Percentiles rank a stretch among this genome's conserved stretches.
These are phyloP conservation scores for Neodiprion pinetum DNA, from an alignment of 1,140 invertebrate genomes.

Conservation along the genomic window DNA sequence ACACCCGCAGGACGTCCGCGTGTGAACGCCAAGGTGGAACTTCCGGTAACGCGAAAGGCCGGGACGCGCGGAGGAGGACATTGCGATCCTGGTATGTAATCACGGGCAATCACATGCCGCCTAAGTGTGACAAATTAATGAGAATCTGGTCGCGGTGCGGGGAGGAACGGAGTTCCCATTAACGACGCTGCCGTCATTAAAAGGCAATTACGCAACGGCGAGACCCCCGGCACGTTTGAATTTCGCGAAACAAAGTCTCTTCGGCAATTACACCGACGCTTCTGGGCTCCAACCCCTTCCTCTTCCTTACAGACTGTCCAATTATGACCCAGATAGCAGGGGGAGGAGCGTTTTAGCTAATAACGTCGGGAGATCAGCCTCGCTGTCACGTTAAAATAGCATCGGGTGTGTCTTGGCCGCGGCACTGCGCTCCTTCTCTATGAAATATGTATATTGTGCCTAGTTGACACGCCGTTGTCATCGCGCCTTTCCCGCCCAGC, in stretches of 20 bases:
- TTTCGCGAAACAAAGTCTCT: too few relatives aligned
- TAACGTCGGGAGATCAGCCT: not conserved
- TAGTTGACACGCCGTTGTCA: slow-evolving; percentile 25
- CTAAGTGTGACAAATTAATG: not conserved
- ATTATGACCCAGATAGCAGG: too few relatives aligned
- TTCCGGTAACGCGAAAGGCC: too few relatives aligned
- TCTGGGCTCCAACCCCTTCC: not conserved
- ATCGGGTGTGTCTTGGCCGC: not conserved
- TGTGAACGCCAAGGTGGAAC: too few relatives aligned
- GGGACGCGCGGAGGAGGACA: too few relatives aligned
- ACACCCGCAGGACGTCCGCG: too few relatives aligned
- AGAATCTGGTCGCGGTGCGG: not conserved
- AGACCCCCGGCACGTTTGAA: too few relatives aligned
- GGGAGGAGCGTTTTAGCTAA: not conserved
- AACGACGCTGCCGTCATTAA: not conserved
- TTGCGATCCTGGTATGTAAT: not conserved
- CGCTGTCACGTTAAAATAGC: not conserved
- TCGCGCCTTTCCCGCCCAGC: slow-evolving; percentile 21
- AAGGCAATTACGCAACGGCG: too few relatives aligned
- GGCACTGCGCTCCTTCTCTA: not conserved
- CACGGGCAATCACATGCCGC: not conserved
- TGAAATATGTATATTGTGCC: not conserved
- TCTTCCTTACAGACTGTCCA: not conserved
- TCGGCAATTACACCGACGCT: not conserved
- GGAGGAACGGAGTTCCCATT: not conserved